Percentiles rank a stretch among this genome's conserved stretches.
Evolutionary conservation across 1,140 invertebrate species (phyloP).

Genomic region (Euura lappo): DNA sequence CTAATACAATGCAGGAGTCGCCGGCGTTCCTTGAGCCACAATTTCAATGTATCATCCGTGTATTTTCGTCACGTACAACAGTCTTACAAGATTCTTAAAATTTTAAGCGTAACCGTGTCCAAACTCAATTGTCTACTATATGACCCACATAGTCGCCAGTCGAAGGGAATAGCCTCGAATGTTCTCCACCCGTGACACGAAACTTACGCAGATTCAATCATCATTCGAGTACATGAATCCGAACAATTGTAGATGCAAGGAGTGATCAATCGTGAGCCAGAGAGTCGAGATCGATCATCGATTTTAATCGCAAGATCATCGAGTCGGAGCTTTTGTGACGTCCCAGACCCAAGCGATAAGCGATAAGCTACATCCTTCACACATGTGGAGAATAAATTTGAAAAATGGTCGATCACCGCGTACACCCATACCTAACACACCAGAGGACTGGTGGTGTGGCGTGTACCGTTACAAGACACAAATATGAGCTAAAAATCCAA

Average conservation of each 20-base stretch:
- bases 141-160: not conserved
- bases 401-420: not conserved
- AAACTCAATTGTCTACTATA: not conserved
- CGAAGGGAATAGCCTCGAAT: not conserved
- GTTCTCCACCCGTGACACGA: not conserved
- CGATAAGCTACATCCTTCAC: not conserved
- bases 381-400: not conserved
- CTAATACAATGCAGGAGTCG: not conserved
- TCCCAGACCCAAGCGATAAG: no score
- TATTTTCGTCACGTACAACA: not conserved
- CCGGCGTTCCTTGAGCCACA: not conserved
- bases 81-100: not conserved
- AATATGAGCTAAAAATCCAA: conserved; percentile 41
- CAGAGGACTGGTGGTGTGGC: conserved; percentile 24
- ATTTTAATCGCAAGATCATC: not conserved
- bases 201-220: no score
- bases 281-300: not conserved
- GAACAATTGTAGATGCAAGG: no score
- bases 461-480: conserved; percentile 43
- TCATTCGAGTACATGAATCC: no score
- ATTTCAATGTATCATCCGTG: no score
- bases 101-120: not conserved
- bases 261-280: no score
- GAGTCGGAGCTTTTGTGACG: not conserved
- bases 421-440: conserved; percentile 18